Conservation (phyloP, 2,113 vertebrate genomes). For the Antennarius striatus region DNA sequence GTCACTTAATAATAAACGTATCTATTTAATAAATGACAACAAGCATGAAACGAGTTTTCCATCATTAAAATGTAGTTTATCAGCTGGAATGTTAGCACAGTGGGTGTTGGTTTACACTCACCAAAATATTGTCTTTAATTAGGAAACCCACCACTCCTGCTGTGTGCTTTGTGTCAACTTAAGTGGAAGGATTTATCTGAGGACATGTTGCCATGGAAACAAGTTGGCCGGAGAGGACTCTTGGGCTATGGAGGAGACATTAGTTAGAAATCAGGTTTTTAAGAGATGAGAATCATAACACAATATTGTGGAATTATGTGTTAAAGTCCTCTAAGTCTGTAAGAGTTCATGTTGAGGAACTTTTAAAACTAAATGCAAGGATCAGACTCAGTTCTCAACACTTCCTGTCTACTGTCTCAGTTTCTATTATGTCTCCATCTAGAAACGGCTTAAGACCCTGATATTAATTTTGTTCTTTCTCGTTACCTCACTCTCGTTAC, state of each 20-base stretch:
- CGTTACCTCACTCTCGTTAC: constrained; percentile 40
- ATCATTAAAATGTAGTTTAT: not conserved
- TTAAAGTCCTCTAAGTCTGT: constrained; percentile 13
- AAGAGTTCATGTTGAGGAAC: too few species aligned
- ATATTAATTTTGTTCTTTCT: constrained; percentile 12
- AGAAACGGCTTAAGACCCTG: constrained; percentile 7
- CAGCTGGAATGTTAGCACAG: not conserved
- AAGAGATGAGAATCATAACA: constrained; percentile 22
- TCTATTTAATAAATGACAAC: constrained; percentile 3
- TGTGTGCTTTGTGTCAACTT: constrained; percentile 9
- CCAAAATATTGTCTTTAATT: constrained; percentile 5
- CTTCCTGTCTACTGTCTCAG: not conserved
- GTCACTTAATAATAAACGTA: not conserved
- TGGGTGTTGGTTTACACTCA: not conserved
- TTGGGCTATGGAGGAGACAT: not conserved
- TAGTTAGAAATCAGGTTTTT: constrained; percentile 21
- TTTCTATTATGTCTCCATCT: constrained; percentile 17
- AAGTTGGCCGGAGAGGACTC: constrained; percentile 22
- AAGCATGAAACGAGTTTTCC: not conserved
- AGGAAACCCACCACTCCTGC: not conserved
- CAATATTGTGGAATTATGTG: constrained; percentile 3
- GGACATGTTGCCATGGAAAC: constrained; percentile 52
- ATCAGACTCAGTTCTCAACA: not conserved
- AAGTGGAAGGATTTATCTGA: constrained; percentile 24
- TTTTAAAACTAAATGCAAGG: too few species aligned